Base-by-base conservation (phyloP, 2,888 invertebrate genomes). In the Clunio marinus region DNA sequence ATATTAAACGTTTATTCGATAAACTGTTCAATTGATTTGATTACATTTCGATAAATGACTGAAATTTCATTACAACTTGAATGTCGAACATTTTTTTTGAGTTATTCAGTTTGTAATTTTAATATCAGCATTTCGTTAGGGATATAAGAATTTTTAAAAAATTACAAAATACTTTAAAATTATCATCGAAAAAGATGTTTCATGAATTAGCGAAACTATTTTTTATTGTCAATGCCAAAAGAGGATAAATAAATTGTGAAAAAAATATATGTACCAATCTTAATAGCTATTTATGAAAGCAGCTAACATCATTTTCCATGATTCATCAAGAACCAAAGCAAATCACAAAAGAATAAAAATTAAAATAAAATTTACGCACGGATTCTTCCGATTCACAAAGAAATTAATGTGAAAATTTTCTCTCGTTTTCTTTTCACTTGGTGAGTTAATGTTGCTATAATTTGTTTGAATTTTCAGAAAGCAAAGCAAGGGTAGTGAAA, bases 331-430 rank as follows among this genome's bases (percentile, higher is more conserved):
- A 32, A 32, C 10, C 10, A 7, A 4, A 32, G 32, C 32, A 32
- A 4, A 32, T 57, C 57, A 57, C 27, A 57, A 57, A 57, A 57
- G 57, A 57, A 57, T 57, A 45, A 32, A 55, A 66, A 66, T 66
- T 66, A 66, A 66, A 66, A 66, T 55, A 66, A 66, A 66, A 66
- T 66, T 66, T 66, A 51, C 66, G 66, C 66, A 66, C 66, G 66
- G 46, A 51, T 66, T 55, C 46, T 55, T 66, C 28, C 66, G 66
- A 66, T 22, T 35, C 24, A 45, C 22, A n/a, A 2, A 15, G 63
- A 46, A 62, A 15, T 45, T 45, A 45, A 45, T 51, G 51, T 46
- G 66, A 51, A 66, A 66, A 27, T 66, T 46, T 63, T 25, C 15
- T 63, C 45, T 41, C 37, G 3, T 37, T 62, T 24, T 24, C n/a